Evolutionary conservation across 2,113 vertebrate species (phyloP).

Genomic region (Suricata suricatta): DNA sequence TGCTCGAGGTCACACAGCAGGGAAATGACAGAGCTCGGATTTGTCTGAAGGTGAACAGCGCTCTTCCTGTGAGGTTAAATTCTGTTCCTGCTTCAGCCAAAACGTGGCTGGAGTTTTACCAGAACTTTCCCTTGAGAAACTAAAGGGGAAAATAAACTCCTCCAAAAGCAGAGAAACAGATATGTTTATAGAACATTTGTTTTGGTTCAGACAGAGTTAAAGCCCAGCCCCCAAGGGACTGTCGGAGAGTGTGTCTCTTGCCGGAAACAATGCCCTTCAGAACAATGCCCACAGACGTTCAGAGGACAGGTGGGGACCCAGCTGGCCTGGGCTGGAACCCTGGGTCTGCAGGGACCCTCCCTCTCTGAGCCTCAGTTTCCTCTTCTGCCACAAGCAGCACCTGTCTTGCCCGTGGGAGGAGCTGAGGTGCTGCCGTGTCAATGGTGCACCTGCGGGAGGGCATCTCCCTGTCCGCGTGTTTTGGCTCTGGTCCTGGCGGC

Average conservation of each 20-base stretch:
- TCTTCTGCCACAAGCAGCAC: neutral
- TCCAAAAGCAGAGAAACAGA: neutral
- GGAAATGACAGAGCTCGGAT: neutral
- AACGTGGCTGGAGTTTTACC: neutral
- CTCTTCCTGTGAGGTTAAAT: neutral
- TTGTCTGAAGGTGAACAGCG: neutral
- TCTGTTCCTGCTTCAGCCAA: neutral
- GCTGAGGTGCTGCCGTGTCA: neutral
- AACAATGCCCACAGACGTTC: neutral
- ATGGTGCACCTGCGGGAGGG: accelerated
- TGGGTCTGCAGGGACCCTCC: too few relatives aligned
- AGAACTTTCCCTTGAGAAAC: conserved; percentile 4
- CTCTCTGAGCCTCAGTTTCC: neutral
- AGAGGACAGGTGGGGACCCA: neutral
- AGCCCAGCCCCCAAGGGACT: neutral
- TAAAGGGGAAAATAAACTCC: neutral
- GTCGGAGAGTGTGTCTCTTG: neutral
- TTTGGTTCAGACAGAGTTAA: neutral
- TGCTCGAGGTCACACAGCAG: neutral
- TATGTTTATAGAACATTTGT: neutral
- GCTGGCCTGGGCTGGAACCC: neutral
- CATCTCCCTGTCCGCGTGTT: accelerated
- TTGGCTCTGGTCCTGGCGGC: neutral
- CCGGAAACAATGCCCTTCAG: neutral
- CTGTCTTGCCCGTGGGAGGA: neutral